Conservation (phyloP, 2,888 invertebrate genomes). For the Drosophila mimica region DNA sequence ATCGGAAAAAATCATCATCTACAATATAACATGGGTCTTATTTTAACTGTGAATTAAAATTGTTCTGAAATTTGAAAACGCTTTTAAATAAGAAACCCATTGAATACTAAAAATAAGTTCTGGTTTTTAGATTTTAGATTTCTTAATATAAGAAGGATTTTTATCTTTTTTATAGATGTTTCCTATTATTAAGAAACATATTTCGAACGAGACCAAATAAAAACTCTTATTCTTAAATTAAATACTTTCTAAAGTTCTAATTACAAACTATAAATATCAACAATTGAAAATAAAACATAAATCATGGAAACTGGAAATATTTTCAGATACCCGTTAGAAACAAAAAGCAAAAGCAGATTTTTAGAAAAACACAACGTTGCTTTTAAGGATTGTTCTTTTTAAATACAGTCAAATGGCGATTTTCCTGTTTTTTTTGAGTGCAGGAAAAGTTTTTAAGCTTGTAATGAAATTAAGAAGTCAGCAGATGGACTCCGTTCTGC, state of each 20-base stretch:
- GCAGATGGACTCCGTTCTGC: not conserved
- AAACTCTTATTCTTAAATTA: fast-evolving
- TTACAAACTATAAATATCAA: not conserved
- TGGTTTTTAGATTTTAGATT: too few species aligned
- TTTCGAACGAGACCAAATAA: not conserved
- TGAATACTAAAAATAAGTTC: fast-evolving
- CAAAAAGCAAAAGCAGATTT: fast-evolving
- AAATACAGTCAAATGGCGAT: not conserved
- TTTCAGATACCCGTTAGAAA: fast-evolving
- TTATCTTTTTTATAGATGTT: fast-evolving
- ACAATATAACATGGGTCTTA: not conserved
- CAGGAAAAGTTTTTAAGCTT: not conserved
- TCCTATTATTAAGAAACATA: not conserved
- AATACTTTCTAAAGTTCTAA: not conserved
- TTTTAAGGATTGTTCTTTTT: not conserved
- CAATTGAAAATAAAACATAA: not conserved
- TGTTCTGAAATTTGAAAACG: not conserved
- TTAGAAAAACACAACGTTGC: too few species aligned
- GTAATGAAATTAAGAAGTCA: not conserved
- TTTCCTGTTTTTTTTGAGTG: not conserved
- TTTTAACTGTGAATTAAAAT: not conserved
- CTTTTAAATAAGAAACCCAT: not conserved
- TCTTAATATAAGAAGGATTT: fast-evolving
- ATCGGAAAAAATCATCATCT: not conserved
- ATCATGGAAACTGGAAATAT: not conserved